A percentile compares a stretch with the other conserved stretches of the same genome.
Conservation (phyloP, 2,888 invertebrate genomes). For the Parnassius smintheus region DNA sequence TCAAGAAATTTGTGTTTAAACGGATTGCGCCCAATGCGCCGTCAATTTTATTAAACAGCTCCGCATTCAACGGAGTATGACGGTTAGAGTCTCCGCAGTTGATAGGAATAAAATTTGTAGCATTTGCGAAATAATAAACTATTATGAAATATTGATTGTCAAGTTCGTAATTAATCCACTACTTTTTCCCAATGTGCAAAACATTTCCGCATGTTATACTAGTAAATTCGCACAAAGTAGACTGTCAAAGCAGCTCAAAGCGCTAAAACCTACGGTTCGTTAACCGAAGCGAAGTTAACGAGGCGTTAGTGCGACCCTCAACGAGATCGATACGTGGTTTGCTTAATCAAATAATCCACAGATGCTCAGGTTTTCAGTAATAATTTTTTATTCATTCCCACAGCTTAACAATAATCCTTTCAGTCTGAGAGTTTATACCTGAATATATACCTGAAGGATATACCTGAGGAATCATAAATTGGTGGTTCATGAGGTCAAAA, state of each 20-base stretch:
- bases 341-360: constrained; percentile 14
- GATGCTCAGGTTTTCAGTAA: background rate
- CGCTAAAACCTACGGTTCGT: constrained; percentile 13
- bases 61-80: too few relatives aligned
- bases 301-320: constrained; percentile 7
- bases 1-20: too few relatives aligned
- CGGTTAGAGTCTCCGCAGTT: too few relatives aligned
- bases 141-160: too few relatives aligned
- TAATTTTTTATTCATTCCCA: background rate
- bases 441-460: too few relatives aligned
- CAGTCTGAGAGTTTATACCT: background rate
- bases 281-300: constrained; percentile 9
- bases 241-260: background rate
- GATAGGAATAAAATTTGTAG: too few relatives aligned
- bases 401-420: background rate
- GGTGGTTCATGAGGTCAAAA: too few relatives aligned
- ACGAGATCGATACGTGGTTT: constrained; percentile 15
- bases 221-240: background rate
- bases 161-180: too few relatives aligned
- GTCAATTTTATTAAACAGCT: too few relatives aligned
- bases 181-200: background rate
- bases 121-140: too few relatives aligned
- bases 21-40: too few relatives aligned
- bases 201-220: constrained; percentile 6
- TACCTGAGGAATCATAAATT: too few relatives aligned